phyloP scores from a whole-genome alignment of 2,888 invertebrate species.

The Tipula vernalis region DNA sequence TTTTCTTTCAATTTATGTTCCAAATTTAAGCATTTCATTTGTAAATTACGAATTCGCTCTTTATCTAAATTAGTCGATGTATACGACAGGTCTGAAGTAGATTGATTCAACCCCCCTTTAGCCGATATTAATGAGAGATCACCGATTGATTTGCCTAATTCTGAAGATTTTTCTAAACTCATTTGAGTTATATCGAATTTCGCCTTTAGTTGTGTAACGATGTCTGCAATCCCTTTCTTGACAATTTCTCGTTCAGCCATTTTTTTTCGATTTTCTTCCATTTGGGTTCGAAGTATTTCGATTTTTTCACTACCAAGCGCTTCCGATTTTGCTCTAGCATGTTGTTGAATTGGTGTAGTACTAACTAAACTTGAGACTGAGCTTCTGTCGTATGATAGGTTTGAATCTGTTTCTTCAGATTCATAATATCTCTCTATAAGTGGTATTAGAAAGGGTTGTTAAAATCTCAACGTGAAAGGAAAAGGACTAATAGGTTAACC shows the following conservation, averaged over 20 bases:
- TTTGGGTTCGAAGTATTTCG: slow-evolving; percentile 38
- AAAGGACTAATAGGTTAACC: not conserved
- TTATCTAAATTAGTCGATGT: slow-evolving; percentile 25
- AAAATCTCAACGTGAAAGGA: not conserved
- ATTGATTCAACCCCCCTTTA: slow-evolving; percentile 23
- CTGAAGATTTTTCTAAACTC: slow-evolving; percentile 25
- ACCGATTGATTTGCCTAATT: slow-evolving; percentile 33
- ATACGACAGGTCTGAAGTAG: slow-evolving; percentile 27
- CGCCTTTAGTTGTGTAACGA: slow-evolving; percentile 40
- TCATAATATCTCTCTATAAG: not conserved
- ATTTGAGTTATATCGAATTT: slow-evolving; percentile 41
- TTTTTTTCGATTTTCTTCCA: slow-evolving; percentile 41
- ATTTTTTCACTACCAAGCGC: slow-evolving; percentile 40
- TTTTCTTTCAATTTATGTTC: slow-evolving; percentile 29
- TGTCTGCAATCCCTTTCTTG: slow-evolving; percentile 40
- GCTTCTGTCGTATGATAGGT: not conserved
- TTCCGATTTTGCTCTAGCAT: slow-evolving; percentile 19
- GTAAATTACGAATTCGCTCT: slow-evolving; percentile 19
- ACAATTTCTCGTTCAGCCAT: slow-evolving; percentile 41
- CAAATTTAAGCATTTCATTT: slow-evolving; percentile 17
- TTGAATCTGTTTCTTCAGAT: not conserved
- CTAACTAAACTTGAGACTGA: not conserved
- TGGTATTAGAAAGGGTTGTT: not conserved
- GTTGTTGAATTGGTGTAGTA: not conserved
- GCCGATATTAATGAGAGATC: slow-evolving; percentile 26